These are phyloP conservation scores for Takifugu rubripes DNA, from an alignment of 2,797 vertebrate genomes.

Conservation along the genomic window DNA sequence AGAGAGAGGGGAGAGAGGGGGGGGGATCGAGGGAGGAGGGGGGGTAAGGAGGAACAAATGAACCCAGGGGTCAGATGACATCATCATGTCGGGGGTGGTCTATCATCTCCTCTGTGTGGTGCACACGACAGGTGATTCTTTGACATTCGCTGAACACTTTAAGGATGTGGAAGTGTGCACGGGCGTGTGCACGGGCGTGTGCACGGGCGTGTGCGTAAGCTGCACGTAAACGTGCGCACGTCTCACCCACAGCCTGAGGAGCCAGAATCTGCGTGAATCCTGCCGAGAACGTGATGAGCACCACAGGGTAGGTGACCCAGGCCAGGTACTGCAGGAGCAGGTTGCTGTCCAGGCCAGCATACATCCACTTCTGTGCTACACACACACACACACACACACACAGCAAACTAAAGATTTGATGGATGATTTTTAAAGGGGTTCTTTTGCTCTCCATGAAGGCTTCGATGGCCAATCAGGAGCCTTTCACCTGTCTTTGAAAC, in stretches of 20 bases:
- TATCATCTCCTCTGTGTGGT: slow-evolving; percentile 36
- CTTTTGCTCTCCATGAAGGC: no score
- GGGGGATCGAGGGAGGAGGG: background rate
- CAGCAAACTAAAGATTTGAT: no score
- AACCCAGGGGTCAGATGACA: slow-evolving; percentile 29
- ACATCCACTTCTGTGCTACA: slow-evolving; percentile 93
- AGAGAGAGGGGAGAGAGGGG: background rate
- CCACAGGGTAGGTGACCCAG: slow-evolving; percentile 96
- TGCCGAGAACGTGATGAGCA: slow-evolving; percentile 98
- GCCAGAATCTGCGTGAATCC: slow-evolving; percentile 97
- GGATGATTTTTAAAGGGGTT: no score
- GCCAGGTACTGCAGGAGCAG: slow-evolving; percentile 95
- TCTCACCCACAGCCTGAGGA: slow-evolving; percentile 95
- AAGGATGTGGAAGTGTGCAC: slow-evolving; percentile 19
- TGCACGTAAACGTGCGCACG: background rate
- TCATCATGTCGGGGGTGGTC: slow-evolving; percentile 39
- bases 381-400: slow-evolving; percentile 33
- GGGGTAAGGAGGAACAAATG: slow-evolving; percentile 23
- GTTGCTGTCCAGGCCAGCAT: slow-evolving; percentile 87
- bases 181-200: slow-evolving; percentile 4
- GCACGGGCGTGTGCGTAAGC: slow-evolving; percentile 19
- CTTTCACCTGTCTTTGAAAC: slow-evolving; percentile 9
- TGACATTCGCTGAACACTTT: slow-evolving; percentile 40
- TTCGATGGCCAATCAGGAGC: no score
- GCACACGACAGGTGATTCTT: slow-evolving; percentile 3